phyloP scores from a whole-genome alignment of 2,888 invertebrate species.

The Erebia ligea region DNA sequence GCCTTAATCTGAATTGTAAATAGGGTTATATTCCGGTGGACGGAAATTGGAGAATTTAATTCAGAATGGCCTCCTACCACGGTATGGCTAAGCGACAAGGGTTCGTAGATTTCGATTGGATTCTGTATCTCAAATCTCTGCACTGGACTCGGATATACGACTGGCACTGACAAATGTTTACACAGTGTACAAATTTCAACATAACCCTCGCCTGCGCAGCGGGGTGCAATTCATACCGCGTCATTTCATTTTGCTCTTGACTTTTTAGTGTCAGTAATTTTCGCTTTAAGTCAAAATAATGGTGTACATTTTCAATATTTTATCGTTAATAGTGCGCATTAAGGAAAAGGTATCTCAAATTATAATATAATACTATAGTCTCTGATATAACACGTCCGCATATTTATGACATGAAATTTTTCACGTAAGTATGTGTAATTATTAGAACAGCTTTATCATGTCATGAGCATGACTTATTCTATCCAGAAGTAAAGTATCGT shows the following conservation, averaged over 20 bases:
- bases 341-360: constrained; percentile 1
- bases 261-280: constrained; percentile 41
- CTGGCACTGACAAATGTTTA: constrained; percentile 77
- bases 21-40: constrained; percentile 55
- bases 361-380: too few species aligned
- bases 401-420: not conserved
- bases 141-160: constrained; percentile 64
- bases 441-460: too few species aligned
- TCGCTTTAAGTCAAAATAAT: constrained; percentile 25
- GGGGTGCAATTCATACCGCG: constrained; percentile 42
- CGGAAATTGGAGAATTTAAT: constrained; percentile 64
- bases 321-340: not conserved
- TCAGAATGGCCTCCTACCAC: constrained; percentile 77
- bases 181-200: constrained; percentile 74
- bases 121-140: constrained; percentile 77
- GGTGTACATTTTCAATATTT: constrained; percentile 12
- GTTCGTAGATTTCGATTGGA: constrained; percentile 79
- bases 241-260: constrained; percentile 41
- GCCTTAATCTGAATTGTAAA: constrained; percentile 49
- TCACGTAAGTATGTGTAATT: too few species aligned
- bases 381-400: too few species aligned
- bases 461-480: too few species aligned
- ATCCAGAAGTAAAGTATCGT: too few species aligned
- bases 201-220: constrained; percentile 52
- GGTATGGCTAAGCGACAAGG: constrained; percentile 79